Conservation (phyloP, 2,113 vertebrate genomes). For the Sterrhoptilus dennistouni region DNA sequence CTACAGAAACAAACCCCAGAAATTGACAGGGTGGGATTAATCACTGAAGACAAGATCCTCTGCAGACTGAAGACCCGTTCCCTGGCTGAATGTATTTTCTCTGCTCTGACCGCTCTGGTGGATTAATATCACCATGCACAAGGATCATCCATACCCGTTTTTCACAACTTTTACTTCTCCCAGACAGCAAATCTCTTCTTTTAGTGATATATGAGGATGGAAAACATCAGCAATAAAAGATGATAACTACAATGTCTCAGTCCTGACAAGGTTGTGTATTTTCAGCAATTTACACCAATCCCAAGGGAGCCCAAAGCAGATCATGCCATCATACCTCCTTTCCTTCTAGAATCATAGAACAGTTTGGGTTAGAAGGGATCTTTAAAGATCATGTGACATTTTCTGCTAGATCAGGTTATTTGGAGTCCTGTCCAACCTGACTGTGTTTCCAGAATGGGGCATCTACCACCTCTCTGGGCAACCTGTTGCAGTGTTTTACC, state of each 20-base stretch:
- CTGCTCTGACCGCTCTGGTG: neutral
- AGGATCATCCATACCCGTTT: neutral
- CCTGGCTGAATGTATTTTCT: neutral
- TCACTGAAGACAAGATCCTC: neutral
- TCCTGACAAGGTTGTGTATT: neutral
- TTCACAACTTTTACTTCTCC: neutral
- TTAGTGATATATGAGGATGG: neutral
- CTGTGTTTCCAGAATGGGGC: neutral
- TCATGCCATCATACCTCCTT: neutral
- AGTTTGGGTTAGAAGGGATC: neutral
- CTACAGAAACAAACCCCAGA: neutral
- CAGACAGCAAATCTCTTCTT: neutral
- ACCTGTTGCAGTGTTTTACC: neutral
- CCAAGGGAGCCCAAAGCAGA: neutral
- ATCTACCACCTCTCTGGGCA: neutral
- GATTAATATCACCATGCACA: neutral
- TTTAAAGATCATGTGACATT: neutral
- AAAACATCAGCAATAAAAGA: conserved; percentile 19
- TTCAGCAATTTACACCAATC: neutral
- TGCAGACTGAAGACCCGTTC: neutral
- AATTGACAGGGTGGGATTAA: neutral
- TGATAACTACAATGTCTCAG: neutral
- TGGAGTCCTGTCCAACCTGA: neutral
- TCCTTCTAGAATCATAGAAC: neutral
- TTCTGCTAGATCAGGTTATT: neutral